Evolutionary conservation across 1,140 invertebrate genomes (phyloP).

Genomic region (Hycleus cichorii): DNA sequence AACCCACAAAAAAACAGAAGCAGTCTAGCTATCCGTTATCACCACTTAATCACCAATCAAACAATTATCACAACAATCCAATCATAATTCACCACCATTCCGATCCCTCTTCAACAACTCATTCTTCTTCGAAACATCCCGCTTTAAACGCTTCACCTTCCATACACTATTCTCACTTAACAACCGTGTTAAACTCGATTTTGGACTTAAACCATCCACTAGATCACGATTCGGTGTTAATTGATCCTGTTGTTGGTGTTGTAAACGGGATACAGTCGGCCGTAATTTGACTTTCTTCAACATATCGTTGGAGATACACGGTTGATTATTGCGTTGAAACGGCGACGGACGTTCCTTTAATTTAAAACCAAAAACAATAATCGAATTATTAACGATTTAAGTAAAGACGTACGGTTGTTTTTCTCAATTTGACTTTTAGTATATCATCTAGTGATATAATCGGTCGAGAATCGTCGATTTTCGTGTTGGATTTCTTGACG

Average conservation of each 20-base stretch:
- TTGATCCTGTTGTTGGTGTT: not conserved
- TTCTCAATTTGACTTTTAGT: constrained; percentile 31
- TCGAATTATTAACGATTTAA: constrained; percentile 2
- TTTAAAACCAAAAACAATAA: constrained; percentile 10
- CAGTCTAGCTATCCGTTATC: no score
- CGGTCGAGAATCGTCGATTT: constrained; percentile 19
- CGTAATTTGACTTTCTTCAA: constrained; percentile 29
- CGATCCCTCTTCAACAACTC: constrained; percentile 4
- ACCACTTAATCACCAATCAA: no score
- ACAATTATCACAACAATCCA: no score
- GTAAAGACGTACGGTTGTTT: constrained; percentile 23
- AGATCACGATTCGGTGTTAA: constrained; percentile 7
- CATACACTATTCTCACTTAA: constrained; percentile 22
- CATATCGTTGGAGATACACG: constrained; percentile 28
- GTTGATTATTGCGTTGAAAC: constrained; percentile 10
- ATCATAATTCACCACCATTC: not conserved
- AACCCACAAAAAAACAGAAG: no score
- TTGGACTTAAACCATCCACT: constrained; percentile 15
- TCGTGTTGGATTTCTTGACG: not conserved
- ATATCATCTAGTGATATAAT: constrained; percentile 33
- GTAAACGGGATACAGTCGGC: constrained; percentile 14
- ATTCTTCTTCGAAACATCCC: constrained; percentile 13
- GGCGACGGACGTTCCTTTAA: constrained; percentile 19
- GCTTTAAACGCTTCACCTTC: constrained; percentile 26
- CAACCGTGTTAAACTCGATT: constrained; percentile 24